These are phyloP conservation scores for Chloroclysta siterata DNA, from an alignment of 2,888 invertebrate species.

Conservation along the genomic window DNA sequence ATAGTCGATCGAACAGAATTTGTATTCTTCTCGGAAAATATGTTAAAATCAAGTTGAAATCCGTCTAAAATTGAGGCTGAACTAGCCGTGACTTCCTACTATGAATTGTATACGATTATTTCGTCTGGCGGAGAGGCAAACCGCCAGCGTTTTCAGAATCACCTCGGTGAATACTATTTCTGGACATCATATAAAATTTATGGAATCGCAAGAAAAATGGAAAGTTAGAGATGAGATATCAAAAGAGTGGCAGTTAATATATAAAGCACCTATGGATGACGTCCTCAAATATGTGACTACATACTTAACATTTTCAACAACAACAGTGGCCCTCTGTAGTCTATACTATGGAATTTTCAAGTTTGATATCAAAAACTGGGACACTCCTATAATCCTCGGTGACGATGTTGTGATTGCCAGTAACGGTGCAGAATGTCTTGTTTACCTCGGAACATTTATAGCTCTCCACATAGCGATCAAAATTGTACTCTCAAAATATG, in stretches of 20 bases:
- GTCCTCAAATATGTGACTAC: constrained; percentile 60
- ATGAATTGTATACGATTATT: constrained; percentile 65
- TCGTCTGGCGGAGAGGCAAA: constrained; percentile 47
- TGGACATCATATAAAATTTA: constrained; percentile 66
- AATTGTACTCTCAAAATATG: constrained; percentile 70
- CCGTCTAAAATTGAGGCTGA: not conserved
- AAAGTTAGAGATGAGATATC: constrained; percentile 65
- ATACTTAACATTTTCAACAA: constrained; percentile 67
- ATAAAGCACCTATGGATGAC: constrained; percentile 75
- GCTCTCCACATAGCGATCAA: constrained; percentile 67
- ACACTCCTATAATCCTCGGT: constrained; percentile 65
- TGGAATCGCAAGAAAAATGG: constrained; percentile 68
- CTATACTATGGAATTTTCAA: constrained; percentile 66
- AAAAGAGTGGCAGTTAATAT: constrained; percentile 69
- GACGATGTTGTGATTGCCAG: constrained; percentile 70
- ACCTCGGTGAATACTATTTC: constrained; percentile 52
- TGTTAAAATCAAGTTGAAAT: not conserved
- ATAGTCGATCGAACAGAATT: too few species aligned
- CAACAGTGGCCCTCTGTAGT: constrained; percentile 49
- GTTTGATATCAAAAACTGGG: constrained; percentile 58
- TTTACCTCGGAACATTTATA: constrained; percentile 69
- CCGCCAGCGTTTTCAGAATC: constrained; percentile 47
- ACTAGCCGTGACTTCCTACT: not conserved
- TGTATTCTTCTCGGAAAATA: not conserved
- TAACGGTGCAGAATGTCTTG: constrained; percentile 63